These are phyloP conservation scores for Poicephalus meyeri DNA, from an alignment of 2,113 vertebrate species.

Conservation along the genomic window DNA sequence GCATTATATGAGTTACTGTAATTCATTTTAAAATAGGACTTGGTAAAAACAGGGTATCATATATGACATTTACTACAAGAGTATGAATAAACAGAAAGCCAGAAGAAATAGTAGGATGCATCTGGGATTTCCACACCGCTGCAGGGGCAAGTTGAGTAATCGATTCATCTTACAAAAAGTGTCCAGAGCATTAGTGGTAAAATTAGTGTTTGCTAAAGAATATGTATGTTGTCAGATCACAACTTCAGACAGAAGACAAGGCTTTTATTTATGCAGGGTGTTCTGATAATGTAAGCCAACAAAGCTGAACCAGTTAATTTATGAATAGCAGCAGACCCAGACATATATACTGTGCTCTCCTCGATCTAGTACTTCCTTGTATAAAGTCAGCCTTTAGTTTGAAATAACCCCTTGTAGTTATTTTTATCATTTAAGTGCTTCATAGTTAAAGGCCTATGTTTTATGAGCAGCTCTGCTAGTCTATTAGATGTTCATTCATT, in stretches of 20 bases:
- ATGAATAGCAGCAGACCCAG: not conserved
- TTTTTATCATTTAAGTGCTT: not conserved
- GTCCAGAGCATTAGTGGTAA: not conserved
- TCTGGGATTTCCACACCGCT: not conserved
- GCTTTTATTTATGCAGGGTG: not conserved
- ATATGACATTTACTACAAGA: slow-evolving; percentile 6
- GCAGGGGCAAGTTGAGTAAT: not conserved
- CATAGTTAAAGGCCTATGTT: not conserved
- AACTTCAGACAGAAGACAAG: not conserved
- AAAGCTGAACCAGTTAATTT: not conserved
- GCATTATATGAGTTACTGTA: not conserved
- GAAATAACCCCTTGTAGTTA: not conserved
- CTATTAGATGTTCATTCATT: not conserved
- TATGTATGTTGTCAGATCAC: not conserved
- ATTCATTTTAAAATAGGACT: not conserved
- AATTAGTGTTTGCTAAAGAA: slow-evolving; percentile 3
- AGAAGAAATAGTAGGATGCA: not conserved
- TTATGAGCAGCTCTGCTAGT: not conserved
- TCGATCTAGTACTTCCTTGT: not conserved
- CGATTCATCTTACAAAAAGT: not conserved
- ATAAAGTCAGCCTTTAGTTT: not conserved
- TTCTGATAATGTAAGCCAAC: not conserved
- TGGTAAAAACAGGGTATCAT: slow-evolving; percentile 9
- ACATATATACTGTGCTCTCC: not conserved
- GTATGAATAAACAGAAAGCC: slow-evolving; percentile 17